Conservation (phyloP, 2,797 vertebrate genomes). For the Pachyuromys duprasi region DNA sequence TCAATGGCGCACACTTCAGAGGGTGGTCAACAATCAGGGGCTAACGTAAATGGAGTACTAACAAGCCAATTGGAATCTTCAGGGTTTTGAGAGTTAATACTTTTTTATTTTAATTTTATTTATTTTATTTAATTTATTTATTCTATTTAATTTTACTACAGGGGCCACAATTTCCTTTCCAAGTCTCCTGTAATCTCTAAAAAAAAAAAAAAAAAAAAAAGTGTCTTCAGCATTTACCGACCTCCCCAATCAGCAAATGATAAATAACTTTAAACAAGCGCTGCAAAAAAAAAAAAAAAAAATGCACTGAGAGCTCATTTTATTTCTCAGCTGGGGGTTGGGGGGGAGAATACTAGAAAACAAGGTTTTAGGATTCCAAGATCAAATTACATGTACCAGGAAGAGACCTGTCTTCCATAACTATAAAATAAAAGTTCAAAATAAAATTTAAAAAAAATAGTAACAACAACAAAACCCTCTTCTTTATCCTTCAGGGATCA, state of each 20-base stretch:
- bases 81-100: slow-evolving; percentile 5
- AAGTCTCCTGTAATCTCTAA: neutral
- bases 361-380: slow-evolving; percentile 18
- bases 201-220: too few species aligned
- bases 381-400: neutral
- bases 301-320: neutral
- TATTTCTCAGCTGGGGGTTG: neutral
- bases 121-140: too few species aligned
- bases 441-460: neutral
- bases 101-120: slow-evolving; percentile 1
- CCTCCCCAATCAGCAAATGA: neutral
- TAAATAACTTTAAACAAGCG: slow-evolving; percentile 12
- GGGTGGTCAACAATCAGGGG: neutral
- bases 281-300: neutral
- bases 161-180: neutral
- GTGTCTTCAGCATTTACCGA: neutral
- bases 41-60: neutral
- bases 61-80: neutral
- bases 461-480: neutral
- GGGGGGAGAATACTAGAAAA: neutral
- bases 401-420: neutral
- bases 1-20: neutral
- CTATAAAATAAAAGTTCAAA: slow-evolving; percentile 33
- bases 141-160: too few species aligned
- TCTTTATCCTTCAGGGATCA: neutral